Evolutionary conservation across 2,888 invertebrate genomes (phyloP).

Genomic region (Xanthia icteritia): DNA sequence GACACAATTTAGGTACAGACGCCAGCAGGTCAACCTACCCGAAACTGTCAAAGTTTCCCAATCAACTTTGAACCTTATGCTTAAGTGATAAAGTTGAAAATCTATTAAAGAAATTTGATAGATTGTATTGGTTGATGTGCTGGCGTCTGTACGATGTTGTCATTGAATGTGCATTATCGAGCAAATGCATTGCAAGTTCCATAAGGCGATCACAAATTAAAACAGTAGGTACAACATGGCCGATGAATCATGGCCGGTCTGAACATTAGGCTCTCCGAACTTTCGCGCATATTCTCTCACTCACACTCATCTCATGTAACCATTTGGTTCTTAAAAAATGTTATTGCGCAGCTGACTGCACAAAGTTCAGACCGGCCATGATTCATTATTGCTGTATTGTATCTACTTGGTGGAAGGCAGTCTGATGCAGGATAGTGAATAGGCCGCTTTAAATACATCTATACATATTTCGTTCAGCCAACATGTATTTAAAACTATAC

Average conservation of each 20-base stretch:
- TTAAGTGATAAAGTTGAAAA: too few relatives aligned
- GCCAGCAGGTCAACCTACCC: too few relatives aligned
- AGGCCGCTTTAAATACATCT: neutral
- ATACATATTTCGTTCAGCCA: conserved; percentile 25
- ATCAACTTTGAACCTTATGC: too few relatives aligned
- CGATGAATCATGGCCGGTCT: neutral
- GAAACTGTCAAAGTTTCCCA: too few relatives aligned
- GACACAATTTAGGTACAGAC: neutral
- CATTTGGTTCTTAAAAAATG: neutral
- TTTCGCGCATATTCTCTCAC: neutral
- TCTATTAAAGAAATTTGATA: too few relatives aligned
- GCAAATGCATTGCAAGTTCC: neutral
- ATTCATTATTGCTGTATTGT: neutral
- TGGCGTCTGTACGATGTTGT: too few relatives aligned
- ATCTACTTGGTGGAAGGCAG: neutral
- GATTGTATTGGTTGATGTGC: too few relatives aligned
- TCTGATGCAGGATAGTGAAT: neutral
- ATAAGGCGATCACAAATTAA: neutral
- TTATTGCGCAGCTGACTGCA: neutral
- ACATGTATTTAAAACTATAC: conserved; percentile 20
- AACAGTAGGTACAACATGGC: neutral
- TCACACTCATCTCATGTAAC: neutral
- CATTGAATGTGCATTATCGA: neutral
- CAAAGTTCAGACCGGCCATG: neutral
- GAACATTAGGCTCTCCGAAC: neutral